Percentiles rank a stretch among this genome's conserved stretches.
Evolutionary conservation across 2,113 vertebrate genomes (phyloP).

Genomic region (Leiothrix lutea): DNA sequence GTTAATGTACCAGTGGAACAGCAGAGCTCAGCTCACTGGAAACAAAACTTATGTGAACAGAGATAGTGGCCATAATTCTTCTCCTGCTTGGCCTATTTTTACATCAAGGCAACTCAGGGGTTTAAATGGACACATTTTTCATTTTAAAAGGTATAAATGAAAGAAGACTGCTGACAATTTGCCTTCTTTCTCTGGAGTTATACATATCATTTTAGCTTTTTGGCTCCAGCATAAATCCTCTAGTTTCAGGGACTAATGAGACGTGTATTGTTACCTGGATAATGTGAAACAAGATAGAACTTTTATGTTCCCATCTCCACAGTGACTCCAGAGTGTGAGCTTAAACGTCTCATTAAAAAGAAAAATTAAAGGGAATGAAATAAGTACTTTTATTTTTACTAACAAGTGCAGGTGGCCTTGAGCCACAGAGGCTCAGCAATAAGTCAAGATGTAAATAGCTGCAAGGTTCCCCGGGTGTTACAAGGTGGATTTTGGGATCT

Average conservation of each 20-base stretch:
- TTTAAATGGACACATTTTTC: not conserved
- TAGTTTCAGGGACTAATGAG: not conserved
- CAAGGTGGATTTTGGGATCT: not conserved
- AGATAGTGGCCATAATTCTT: not conserved
- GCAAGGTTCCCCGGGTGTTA: rapidly evolving
- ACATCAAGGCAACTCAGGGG: not conserved
- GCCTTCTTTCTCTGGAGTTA: not conserved
- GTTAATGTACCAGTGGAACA: not conserved
- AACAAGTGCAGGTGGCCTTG: not conserved
- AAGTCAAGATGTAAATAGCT: not conserved
- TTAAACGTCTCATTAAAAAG: not conserved
- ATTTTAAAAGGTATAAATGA: not conserved
- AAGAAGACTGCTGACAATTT: not conserved
- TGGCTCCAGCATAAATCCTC: not conserved
- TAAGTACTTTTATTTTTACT: not conserved
- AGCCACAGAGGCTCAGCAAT: not conserved
- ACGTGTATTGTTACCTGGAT: not conserved
- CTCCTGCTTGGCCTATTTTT: not conserved
- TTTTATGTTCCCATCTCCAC: not conserved
- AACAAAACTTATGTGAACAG: not conserved
- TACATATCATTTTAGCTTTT: not conserved
- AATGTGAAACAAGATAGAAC: not conserved
- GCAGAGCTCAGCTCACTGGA: not conserved
- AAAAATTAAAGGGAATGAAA: not conserved
- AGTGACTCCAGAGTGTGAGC: not conserved